Base-by-base conservation (phyloP, 2,888 invertebrate species). In the Tiphia femorata region DNA sequence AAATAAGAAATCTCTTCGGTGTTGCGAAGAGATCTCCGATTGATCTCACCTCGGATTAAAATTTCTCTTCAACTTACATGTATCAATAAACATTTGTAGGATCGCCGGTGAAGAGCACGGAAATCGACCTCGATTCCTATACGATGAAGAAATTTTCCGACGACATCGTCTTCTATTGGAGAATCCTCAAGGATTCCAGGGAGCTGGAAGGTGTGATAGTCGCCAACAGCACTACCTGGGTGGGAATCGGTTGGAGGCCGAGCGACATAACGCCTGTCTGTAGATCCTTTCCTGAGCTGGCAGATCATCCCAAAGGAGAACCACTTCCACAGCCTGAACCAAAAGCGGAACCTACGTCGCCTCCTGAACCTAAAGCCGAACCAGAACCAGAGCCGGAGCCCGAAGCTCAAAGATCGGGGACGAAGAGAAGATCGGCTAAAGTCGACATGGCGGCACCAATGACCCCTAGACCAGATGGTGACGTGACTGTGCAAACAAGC, bases 231-330 rank as follows among this genome's bases (percentile, higher is more conserved):
- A 92, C 92, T 0, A 93, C 95, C 10, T 98, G 83, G 86, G 72
- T 83, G 82, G 95, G 91, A 5, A 70, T 98, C 4, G 98, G 98
- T n/a, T 98, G 97, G 97, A 87, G 97, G 50, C 96, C 97, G 0
- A 87, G 86, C 33, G 87, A 88, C 7, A 76, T 94, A 50, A 92
- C 91, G 0, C 89, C 92, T 16, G 87, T 88, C 48, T 95, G 95
- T 79, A 91, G 91, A 75, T 92, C 93, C 72, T 94, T 94, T 81
- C 95, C 95, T 0, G 86, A 90, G 0, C 86, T 91, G 23, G 84
- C 84, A 7, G 87, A 86, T 37, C 80, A 58, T 12, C 61, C 79
- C 8, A 80, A 80, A 60, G 75, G 80, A n/a, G 74, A 80, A 62
- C 82, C 85, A 0, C 71, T 78, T 43, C 72, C 84, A 3, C 83